Evolutionary conservation across 2,888 invertebrate species (phyloP), one percentile per base, ranked within the genome.

Genomic region (Nemotelus nigrinus): DNA sequence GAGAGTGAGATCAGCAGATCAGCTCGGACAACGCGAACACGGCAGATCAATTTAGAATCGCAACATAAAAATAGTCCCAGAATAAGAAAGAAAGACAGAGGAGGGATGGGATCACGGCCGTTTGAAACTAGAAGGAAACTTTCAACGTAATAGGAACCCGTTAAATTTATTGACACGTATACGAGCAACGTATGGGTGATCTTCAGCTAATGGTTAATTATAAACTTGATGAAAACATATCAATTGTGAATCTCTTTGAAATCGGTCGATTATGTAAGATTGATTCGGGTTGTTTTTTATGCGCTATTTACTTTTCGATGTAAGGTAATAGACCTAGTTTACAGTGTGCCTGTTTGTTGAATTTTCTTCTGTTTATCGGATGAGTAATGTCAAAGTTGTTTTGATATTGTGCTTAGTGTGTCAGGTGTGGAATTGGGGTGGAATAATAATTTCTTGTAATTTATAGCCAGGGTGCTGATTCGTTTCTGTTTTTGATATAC

Each of bases 81-180:
- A 63, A 25, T 45, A 25, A 50, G 67, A 48, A 2, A 48, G 67
- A 67, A 39, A 48, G 50, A 48, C 50, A 41, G 39, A 48, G 47
- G 45, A 25, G n/a, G 41, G 39, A 44, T 10, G 43, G 58, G 72
- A 72, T 58, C 72, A 72, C 47, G 72, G 72, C 45, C 72, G 58
- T n/a, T 25, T 43, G 58, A 71, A 48, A 44, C 72, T 58, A 72
- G 58, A 72, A 72, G 72, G 72, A 72, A 72, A 72, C 58, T 72
- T 72, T 58, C 43, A 7, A 72, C 72, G 72, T 72, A 72, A 72
- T 25, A 72, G 41, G 10, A 45, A 71, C 44, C 57, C 71, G 47
- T 72, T 72, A 63, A 74, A 74, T 72, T 72, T 72, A 72, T 72
- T 72, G 72, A 72, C 60, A 60, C 39, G 47, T 58, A 44, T 58